Evolutionary conservation across 1,140 invertebrate genomes (phyloP).

Genomic region (Zophobas morio): DNA sequence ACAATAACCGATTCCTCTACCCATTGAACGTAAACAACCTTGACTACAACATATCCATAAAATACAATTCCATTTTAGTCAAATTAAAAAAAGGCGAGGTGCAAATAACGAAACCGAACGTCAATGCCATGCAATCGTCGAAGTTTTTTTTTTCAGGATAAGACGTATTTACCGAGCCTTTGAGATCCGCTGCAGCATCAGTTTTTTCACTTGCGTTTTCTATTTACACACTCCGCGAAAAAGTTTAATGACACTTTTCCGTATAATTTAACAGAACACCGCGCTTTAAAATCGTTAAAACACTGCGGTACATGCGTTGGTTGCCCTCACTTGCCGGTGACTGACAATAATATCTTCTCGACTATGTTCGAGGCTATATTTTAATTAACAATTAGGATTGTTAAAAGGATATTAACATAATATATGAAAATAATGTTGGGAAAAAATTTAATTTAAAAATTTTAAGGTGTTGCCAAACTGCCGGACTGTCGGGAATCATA

Average conservation of each 20-base stretch:
- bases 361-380: slow-evolving; percentile 39
- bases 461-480: slow-evolving; percentile 29
- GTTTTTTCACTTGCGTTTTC: too few species aligned
- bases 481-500: not conserved
- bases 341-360: slow-evolving; percentile 41
- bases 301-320: slow-evolving; percentile 27
- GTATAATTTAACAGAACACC: not conserved
- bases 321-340: slow-evolving; percentile 33
- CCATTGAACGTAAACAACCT: not conserved
- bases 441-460: slow-evolving; percentile 31
- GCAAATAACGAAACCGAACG: not conserved
- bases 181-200: too few species aligned
- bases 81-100: not conserved
- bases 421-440: slow-evolving; percentile 13
- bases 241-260: slow-evolving; percentile 14
- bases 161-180: not conserved
- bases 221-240: not conserved
- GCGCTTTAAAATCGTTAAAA: slow-evolving; percentile 4
- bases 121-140: not conserved
- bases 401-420: slow-evolving; percentile 34
- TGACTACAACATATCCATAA: not conserved
- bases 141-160: not conserved
- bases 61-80: slow-evolving; percentile 6
- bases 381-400: slow-evolving; percentile 39
- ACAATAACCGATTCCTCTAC: not conserved